These are phyloP conservation scores for Thamnaconus septentrionalis DNA, from an alignment of 2,113 vertebrate genomes.

Conservation along the genomic window DNA sequence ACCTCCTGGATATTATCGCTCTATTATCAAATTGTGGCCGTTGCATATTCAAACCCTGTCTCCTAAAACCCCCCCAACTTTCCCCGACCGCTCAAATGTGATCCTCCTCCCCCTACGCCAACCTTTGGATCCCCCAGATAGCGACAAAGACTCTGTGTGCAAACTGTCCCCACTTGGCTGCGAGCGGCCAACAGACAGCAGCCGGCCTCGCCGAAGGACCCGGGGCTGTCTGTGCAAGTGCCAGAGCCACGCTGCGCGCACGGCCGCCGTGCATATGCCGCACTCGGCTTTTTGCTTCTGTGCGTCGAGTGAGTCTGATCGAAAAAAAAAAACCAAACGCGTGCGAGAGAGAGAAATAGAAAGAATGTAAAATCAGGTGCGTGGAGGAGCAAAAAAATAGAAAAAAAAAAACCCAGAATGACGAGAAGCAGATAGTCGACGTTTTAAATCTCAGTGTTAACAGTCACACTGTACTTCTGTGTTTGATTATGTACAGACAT, in stretches of 20 bases:
- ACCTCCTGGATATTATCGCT: constrained; percentile 38
- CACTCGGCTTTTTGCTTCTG: constrained; percentile 54
- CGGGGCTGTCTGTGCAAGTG: constrained; percentile 62
- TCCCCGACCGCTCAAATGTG: constrained; percentile 36
- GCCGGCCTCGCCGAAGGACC: constrained; percentile 65
- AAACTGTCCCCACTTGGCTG: constrained; percentile 62
- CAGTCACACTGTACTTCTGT: constrained; percentile 36
- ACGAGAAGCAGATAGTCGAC: constrained; percentile 36
- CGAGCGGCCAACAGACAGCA: constrained; percentile 68
- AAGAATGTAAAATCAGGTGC: no score
- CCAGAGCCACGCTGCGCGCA: constrained; percentile 65
- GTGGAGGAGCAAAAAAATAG: constrained; percentile 1
- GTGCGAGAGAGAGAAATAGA: constrained; percentile 44
- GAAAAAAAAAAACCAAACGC: constrained; percentile 42
- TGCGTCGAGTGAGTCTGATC: constrained; percentile 56
- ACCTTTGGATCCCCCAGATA: constrained; percentile 64
- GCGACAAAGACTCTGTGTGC: constrained; percentile 69
- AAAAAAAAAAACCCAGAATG: no score
- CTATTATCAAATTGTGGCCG: constrained; percentile 45
- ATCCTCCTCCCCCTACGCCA: constrained; percentile 61
- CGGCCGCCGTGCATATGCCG: constrained; percentile 64
- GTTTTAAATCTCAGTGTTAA: constrained; percentile 22
- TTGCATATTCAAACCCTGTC: constrained; percentile 28
- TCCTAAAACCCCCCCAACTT: constrained; percentile 47
- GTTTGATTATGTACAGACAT: constrained; percentile 62